Base-by-base conservation (phyloP, 1,140 invertebrate species). In the Listronotus bonariensis region DNA sequence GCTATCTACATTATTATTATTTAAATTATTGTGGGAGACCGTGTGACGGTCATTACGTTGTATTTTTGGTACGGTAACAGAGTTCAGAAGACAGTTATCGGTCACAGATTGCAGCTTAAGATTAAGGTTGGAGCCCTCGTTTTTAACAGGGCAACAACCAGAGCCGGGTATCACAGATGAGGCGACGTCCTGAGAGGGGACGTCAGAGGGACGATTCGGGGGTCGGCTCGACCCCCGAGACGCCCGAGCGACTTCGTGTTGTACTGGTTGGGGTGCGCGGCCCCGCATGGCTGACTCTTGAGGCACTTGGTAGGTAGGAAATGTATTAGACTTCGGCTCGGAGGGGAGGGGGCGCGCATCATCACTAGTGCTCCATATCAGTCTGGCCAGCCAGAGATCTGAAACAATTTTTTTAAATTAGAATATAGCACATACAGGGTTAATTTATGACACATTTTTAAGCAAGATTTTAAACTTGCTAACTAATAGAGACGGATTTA, bases 141-240 rank as follows among this genome's bases (percentile, higher is more conserved):
- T 20, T 15, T 20, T 32, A 17, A 38, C 42, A 42, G 62, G 65
- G 54, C 80, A 74, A 69, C 77, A 76, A 79, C 78, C 84, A 86
- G 84, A 88, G 85, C 87, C 86, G 83, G 84, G 83, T 89, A 89
- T 89, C 87, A 89, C 87, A 89, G 87, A 87, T 81, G 80, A 75
- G 60, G 63, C 68, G 68, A 51, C 68, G 54, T 76, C 78, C 74
- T 79, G 80, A 78, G 76, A 79, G 69, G 57, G 60, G 61, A 57
- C 61, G 71, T 65, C 66, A 61, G 57, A 52, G 56, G 70, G 72
- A 71, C 64, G 59, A 64, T 68, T 72, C 71, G 76, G 78, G 73
- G 77, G 77, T 77, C 79, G 80, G 79, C 80, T 79, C 80, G 72
- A 74, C 72, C 80, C 74, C 75, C 77, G 73, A 75, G 68, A 57